phyloP scores from a whole-genome alignment of 1,140 invertebrate genomes.

The Epicauta chinensis region DNA sequence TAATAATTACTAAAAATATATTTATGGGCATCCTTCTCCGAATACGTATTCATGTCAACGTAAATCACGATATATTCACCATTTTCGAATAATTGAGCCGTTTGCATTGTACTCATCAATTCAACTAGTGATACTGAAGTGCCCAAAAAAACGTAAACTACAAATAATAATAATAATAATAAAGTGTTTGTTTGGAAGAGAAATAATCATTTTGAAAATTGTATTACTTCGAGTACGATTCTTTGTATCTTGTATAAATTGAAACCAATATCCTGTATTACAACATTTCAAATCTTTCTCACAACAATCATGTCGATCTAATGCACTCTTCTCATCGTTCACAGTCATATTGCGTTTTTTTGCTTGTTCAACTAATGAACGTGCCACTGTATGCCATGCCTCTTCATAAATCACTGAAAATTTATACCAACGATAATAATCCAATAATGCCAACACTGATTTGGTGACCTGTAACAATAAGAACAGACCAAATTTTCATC shows the following conservation, averaged over 20 bases:
- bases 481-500: neutral
- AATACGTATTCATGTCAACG: slow-evolving; percentile 84
- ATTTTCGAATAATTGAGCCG: slow-evolving; percentile 74
- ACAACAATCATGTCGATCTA: slow-evolving; percentile 69
- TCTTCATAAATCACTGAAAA: slow-evolving; percentile 90
- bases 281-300: slow-evolving; percentile 65
- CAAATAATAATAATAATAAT: slow-evolving; percentile 37
- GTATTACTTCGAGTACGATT: slow-evolving; percentile 75
- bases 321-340: slow-evolving; percentile 63
- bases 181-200: neutral
- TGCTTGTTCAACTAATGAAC: slow-evolving; percentile 66
- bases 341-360: slow-evolving; percentile 66
- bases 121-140: slow-evolving; percentile 72
- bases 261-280: slow-evolving; percentile 68
- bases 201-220: neutral
- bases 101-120: slow-evolving; percentile 87
- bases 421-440: slow-evolving; percentile 89
- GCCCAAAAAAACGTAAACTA: slow-evolving; percentile 91
- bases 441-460: slow-evolving; percentile 82
- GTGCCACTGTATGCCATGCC: slow-evolving; percentile 69
- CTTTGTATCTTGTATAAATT: slow-evolving; percentile 82
- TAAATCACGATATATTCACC: slow-evolving; percentile 95
- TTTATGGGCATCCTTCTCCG: slow-evolving; percentile 64
- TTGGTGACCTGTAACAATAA: slow-evolving; percentile 70
- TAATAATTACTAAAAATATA: slow-evolving; percentile 81